Evolutionary conservation across 2,797 vertebrate genomes (phyloP).

Genomic region (Decapterus maruadsi): DNA sequence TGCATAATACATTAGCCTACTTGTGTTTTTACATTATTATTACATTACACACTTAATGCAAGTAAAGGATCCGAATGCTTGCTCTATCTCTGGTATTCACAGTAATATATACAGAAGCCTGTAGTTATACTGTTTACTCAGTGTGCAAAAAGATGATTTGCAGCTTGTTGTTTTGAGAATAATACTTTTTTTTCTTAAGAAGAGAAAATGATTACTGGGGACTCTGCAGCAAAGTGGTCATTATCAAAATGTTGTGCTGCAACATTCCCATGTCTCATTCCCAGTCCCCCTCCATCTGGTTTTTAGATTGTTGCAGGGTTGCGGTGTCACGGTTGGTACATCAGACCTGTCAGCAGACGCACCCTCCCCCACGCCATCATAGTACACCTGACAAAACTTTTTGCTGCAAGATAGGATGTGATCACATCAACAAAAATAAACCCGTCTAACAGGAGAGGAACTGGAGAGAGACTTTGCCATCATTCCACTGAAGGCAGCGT

Average conservation of each 20-base stretch:
- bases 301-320: conserved; percentile 75
- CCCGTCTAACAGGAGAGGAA: conserved; percentile 18
- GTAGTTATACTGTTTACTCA: not conserved
- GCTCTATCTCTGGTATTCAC: not conserved
- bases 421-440: conserved; percentile 72
- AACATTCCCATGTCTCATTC: conserved; percentile 67
- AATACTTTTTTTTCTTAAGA: not conserved
- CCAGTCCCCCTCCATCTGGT: conserved; percentile 76
- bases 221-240: conserved; percentile 15
- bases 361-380: conserved; percentile 58
- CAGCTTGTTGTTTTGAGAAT: not conserved
- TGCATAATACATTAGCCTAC: not conserved
- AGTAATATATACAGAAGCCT: not conserved
- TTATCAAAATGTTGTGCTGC: conserved; percentile 48
- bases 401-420: conserved; percentile 61
- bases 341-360: conserved; percentile 70
- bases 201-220: not conserved
- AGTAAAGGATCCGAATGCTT: not conserved
- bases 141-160: not conserved
- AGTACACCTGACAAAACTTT: conserved; percentile 72
- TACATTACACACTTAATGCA: not conserved
- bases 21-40: not conserved
- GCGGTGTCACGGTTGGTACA: conserved; percentile 69
- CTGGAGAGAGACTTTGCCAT: conserved; percentile 28
- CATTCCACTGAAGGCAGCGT: conserved; percentile 31